These are phyloP conservation scores for Gambelia wislizenii DNA, from an alignment of 2,797 vertebrate species.

Conservation along the genomic window DNA sequence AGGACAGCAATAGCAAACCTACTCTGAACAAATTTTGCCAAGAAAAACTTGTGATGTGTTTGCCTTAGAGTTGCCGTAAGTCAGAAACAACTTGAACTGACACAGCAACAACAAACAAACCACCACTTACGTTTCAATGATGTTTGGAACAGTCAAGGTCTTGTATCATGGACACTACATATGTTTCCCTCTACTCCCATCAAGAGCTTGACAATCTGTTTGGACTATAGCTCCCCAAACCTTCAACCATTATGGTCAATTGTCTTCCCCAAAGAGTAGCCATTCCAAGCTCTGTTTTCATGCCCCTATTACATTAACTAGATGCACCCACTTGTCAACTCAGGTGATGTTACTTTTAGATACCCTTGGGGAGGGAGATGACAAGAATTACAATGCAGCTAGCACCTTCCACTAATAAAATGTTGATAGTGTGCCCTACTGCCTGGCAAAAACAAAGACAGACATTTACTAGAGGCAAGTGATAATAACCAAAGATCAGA, in stretches of 20 bases:
- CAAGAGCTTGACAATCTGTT: no score
- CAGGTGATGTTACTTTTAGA: background rate
- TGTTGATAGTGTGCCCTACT: background rate
- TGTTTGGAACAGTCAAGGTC: no score
- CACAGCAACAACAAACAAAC: background rate
- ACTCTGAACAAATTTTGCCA: no score
- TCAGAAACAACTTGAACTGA: no score
- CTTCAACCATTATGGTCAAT: background rate
- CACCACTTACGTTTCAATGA: no score
- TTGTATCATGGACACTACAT: no score
- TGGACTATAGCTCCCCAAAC: no score
- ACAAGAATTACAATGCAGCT: background rate
- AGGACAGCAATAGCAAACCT: no score
- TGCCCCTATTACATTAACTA: background rate
- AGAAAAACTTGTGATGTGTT: no score
- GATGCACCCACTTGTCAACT: background rate
- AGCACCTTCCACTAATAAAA: background rate
- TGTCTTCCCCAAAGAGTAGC: background rate
- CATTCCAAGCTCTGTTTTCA: background rate
- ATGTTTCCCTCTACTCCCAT: no score
- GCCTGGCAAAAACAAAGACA: background rate
- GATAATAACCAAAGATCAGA: background rate
- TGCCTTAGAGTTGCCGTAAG: no score
- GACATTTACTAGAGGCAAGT: background rate
- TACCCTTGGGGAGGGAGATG: background rate